Evolutionary conservation across 2,888 invertebrate species (phyloP).

Genomic region (Phyllotreta striolata): DNA sequence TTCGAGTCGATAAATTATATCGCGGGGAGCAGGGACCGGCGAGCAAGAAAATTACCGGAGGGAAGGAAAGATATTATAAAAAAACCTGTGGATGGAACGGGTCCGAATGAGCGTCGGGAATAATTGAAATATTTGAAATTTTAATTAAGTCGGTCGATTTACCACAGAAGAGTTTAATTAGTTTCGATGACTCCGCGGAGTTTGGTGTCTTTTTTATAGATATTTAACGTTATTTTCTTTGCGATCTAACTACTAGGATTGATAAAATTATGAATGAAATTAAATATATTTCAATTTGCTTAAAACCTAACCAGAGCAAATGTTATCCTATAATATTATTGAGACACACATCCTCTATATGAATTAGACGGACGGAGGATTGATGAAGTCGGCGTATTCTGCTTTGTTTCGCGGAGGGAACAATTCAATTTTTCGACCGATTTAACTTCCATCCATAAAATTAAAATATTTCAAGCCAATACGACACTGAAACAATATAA

Average conservation of each 20-base stretch:
- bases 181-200: background rate
- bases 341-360: no score
- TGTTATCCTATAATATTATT: no score
- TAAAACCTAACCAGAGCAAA: no score
- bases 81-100: constrained; percentile 17
- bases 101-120: constrained; percentile 25
- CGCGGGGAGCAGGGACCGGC: constrained; percentile 4
- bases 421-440: constrained; percentile 14
- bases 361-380: no score
- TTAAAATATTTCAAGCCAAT: constrained; percentile 16
- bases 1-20: constrained; percentile 35
- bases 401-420: constrained; percentile 1
- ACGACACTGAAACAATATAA: constrained; percentile 12
- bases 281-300: no score
- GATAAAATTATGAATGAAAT: no score
- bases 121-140: constrained; percentile 32
- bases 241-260: no score
- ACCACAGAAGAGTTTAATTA: constrained; percentile 21
- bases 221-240: no score
- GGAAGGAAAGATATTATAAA: constrained; percentile 25
- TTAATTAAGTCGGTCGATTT: constrained; percentile 27
- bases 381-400: no score
- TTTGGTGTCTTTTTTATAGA: no score
- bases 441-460: constrained; percentile 11
- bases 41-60: constrained; percentile 29